A percentile compares a stretch with the other conserved stretches of the same genome.
These are phyloP conservation scores for Gobio gobio DNA, from an alignment of 2,113 vertebrate genomes.

Conservation along the genomic window DNA sequence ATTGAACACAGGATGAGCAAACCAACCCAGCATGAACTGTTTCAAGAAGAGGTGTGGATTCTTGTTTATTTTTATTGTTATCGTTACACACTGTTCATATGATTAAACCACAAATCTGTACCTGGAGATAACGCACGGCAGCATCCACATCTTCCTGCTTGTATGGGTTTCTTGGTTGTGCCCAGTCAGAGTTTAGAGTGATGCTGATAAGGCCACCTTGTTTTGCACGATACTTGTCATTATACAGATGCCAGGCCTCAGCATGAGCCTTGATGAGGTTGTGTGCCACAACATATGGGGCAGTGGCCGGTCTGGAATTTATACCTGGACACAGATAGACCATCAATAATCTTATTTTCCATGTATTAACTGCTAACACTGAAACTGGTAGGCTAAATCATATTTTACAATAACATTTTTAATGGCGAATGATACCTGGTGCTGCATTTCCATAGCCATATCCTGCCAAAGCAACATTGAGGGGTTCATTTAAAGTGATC, in stretches of 20 bases:
- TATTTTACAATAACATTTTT: neutral
- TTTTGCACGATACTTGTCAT: constrained; percentile 79
- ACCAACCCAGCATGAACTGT: constrained; percentile 94
- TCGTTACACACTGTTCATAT: neutral
- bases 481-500: constrained; percentile 95
- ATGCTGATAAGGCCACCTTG: constrained; percentile 90
- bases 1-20: constrained; percentile 93
- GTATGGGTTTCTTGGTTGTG: constrained; percentile 88
- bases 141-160: constrained; percentile 88
- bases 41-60: constrained; percentile 34
- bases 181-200: constrained; percentile 91
- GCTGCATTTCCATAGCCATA: constrained; percentile 85
- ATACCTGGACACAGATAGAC: constrained; percentile 75
- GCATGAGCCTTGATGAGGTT: constrained; percentile 92
- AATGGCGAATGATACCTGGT: constrained; percentile 78
- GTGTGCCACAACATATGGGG: constrained; percentile 88
- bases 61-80: neutral
- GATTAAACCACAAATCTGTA: constrained; percentile 59
- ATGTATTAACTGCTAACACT: neutral
- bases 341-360: neutral
- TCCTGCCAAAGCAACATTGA: constrained; percentile 80
- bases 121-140: constrained; percentile 83
- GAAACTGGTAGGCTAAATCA: neutral
- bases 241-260: constrained; percentile 93
- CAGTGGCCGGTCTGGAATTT: constrained; percentile 79